Base-by-base conservation (phyloP, 2,113 vertebrate genomes). In the Notechis scutatus region DNA sequence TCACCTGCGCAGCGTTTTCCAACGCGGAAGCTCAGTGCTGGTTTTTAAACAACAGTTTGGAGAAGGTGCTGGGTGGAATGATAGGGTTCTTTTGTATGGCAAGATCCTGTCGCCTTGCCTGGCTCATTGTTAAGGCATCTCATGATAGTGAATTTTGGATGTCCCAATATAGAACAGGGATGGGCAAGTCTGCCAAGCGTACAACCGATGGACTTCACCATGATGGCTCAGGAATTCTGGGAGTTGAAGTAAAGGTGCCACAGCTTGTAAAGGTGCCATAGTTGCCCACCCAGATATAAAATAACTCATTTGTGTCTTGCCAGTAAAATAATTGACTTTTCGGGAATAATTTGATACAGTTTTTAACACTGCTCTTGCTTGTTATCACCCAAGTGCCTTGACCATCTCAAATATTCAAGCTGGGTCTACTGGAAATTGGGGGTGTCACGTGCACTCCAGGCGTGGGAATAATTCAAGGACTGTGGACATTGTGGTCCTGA, bases 351-450 rank as follows among this genome's bases (percentile, higher is more conserved):
- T 94, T 56, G 4, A 5, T 89, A n/a, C 59, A 5, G 89, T 45
- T 92, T 23, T 92, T 14, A 90, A 93, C 85, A 55, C 4, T 74
- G 15, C 47, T 95, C 42, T 2, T 3, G 14, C 85, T 93, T 95
- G 95, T 94, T 97, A 3, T 96, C 39, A 93, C 95, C 94, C 24
- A 97, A 99, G 99, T 81, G 99, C 98, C 0, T 95, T 99, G 96
- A 99, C 98, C 88, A 99, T 99, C 96, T 99, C 98, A 69, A 99
- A 99, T 97, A 99, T 99, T 97, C 99, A 99, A 97, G 98, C 98
- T 89, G 99, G 98, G 91, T 99, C 99, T 45, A 99, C 98, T 2
- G 99, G 99, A 90, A 99, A 98, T 95, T 99, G 99, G 99, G 99
- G 99, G 93, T 99, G 99, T 93, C 98, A 98, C 0, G 98, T 99